Conservation (phyloP, 1,140 invertebrate species). For the Caenorhabditis latens region DNA sequence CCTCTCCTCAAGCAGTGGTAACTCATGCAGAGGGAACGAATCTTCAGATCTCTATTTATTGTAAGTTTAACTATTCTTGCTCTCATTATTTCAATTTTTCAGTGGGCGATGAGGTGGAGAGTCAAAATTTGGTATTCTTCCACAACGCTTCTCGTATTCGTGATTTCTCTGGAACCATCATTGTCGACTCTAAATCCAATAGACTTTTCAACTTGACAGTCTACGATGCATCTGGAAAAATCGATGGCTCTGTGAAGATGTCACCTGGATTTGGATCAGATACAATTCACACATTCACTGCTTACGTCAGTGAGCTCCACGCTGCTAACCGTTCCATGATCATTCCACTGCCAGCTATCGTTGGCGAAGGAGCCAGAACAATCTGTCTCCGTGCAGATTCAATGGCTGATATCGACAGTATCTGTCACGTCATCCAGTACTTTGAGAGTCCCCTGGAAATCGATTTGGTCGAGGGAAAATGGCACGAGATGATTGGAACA, state of each 20-base stretch:
- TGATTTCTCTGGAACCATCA: conserved; percentile 64
- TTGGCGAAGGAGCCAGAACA: conserved; percentile 59
- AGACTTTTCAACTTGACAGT: conserved; percentile 64
- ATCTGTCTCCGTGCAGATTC: conserved; percentile 67
- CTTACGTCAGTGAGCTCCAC: conserved; percentile 61
- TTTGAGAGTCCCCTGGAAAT: conserved; percentile 63
- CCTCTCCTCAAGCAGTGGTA: conserved; percentile 60
- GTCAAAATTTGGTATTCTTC: conserved; percentile 58
- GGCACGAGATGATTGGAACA: conserved; percentile 58
- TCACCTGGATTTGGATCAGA: conserved; percentile 57
- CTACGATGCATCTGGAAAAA: conserved; percentile 64
- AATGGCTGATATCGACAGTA: conserved; percentile 35
- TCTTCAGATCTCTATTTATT: conserved; percentile 62
- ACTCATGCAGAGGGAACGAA: conserved; percentile 66
- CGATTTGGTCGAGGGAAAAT: conserved; percentile 61
- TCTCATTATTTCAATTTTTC: not conserved
- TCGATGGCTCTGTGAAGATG: conserved; percentile 65
- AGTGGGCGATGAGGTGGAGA: conserved; percentile 48
- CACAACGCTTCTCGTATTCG: conserved; percentile 64
- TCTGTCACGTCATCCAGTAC: conserved; percentile 63
- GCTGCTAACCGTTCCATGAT: conserved; percentile 64
- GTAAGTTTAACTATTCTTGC: too few species aligned
- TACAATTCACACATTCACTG: conserved; percentile 62
- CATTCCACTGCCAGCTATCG: conserved; percentile 65
- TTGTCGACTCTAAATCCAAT: conserved; percentile 63